phyloP scores from a whole-genome alignment of 2,797 vertebrate genomes.

The Pseudotriccus pelzelni region DNA sequence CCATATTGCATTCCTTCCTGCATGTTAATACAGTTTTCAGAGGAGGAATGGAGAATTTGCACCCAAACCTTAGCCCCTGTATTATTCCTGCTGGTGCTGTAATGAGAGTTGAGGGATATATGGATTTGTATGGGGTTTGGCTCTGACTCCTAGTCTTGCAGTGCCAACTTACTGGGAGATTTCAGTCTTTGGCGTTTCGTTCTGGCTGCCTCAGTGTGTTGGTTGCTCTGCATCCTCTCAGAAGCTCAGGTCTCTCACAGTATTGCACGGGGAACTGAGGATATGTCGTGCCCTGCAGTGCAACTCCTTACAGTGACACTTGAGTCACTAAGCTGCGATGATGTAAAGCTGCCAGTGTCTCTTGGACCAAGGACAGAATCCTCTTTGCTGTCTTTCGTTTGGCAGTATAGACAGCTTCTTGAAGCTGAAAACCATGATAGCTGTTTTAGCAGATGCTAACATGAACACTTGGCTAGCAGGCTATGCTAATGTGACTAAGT shows the following conservation, averaged over 20 bases:
- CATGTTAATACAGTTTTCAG: not conserved
- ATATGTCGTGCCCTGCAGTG: not conserved
- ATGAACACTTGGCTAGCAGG: not conserved
- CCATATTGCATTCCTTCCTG: not conserved
- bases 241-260: not conserved
- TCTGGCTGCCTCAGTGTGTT: not conserved
- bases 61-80: not conserved
- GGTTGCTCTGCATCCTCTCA: not conserved
- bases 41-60: not conserved
- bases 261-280: not conserved
- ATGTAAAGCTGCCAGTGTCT: not conserved
- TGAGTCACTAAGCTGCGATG: not conserved
- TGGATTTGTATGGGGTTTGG: not conserved
- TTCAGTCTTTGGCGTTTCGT: conserved; percentile 22
- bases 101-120: not conserved
- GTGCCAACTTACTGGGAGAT: not conserved
- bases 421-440: not conserved
- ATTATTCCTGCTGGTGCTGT: not conserved
- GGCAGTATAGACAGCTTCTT: not conserved
- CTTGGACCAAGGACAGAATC: conserved; percentile 1
- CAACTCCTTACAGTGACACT: not conserved
- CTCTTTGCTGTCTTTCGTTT: not conserved
- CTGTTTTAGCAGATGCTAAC: not conserved
- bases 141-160: not conserved
- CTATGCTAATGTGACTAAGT: not conserved